These are phyloP conservation scores for Morbakka virulenta DNA, from an alignment of 30 jellyfish, hydroid and myxozoan species.

Conservation along the genomic window DNA sequence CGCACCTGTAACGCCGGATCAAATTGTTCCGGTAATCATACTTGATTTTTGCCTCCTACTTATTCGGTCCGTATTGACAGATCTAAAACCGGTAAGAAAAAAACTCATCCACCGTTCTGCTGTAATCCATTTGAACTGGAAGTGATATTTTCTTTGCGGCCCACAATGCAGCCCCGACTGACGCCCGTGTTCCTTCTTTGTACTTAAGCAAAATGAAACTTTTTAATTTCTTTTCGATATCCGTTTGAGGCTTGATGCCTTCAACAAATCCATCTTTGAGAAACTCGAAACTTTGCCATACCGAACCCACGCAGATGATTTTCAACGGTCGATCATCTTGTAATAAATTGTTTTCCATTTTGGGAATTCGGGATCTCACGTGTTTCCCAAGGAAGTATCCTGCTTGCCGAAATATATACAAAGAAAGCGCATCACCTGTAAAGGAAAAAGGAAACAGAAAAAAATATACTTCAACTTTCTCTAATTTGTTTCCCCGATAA, in stretches of 20 bases:
- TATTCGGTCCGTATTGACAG: no score
- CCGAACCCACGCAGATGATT: slow-evolving; percentile 82
- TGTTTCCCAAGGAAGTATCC: slow-evolving; percentile 72
- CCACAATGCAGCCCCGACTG: slow-evolving; percentile 90
- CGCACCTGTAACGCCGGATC: no score
- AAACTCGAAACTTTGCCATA: slow-evolving; percentile 82
- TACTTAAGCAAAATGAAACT: slow-evolving; percentile 55
- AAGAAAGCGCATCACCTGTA: slow-evolving; percentile 67
- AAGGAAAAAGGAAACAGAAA: no score
- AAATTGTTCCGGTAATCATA: no score
- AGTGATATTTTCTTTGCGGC: slow-evolving; percentile 64
- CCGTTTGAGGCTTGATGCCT: slow-evolving; percentile 57
- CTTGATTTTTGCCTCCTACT: no score
- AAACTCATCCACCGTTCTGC: slow-evolving; percentile 56
- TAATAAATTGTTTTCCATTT: slow-evolving; percentile 54
- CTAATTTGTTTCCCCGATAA: no score
- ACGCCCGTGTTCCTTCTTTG: slow-evolving; percentile 68
- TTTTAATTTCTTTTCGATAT: slow-evolving; percentile 48
- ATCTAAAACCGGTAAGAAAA: slow-evolving; percentile 31
- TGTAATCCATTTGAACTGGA: slow-evolving; percentile 52
- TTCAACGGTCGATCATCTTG: slow-evolving; percentile 41
- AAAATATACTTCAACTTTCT: no score
- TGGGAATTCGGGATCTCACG: slow-evolving; percentile 76
- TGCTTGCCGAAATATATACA: slow-evolving; percentile 57
- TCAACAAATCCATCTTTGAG: slow-evolving; percentile 74